phyloP scores from a whole-genome alignment of 2,888 invertebrate genomes.

The Mythimna loreyi region DNA sequence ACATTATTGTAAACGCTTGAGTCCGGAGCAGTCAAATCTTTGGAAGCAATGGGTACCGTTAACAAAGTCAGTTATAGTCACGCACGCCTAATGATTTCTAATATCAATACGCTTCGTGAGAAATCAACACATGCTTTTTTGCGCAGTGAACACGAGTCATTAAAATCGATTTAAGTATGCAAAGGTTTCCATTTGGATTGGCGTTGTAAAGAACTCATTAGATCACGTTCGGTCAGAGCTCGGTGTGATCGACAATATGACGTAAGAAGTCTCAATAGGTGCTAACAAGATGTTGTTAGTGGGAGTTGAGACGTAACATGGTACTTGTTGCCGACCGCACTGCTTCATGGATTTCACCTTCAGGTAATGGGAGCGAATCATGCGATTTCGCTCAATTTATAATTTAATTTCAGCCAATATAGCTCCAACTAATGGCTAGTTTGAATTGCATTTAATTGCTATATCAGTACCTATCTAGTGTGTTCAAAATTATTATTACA shows the following conservation, averaged over 20 bases:
- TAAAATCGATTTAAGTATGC: slow-evolving; percentile 77
- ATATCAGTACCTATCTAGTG: slow-evolving; percentile 3
- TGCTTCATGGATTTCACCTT: slow-evolving; percentile 81
- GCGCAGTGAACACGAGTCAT: slow-evolving; percentile 74
- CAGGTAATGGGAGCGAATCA: slow-evolving; percentile 75
- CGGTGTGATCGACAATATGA: slow-evolving; percentile 76
- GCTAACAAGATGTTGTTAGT: slow-evolving; percentile 83
- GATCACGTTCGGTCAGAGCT: slow-evolving; percentile 75
- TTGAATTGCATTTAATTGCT: slow-evolving; percentile 28
- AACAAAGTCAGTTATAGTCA: slow-evolving; percentile 67
- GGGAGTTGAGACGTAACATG: slow-evolving; percentile 65
- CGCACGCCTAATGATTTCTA: slow-evolving; percentile 77
- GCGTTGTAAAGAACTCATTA: slow-evolving; percentile 80
- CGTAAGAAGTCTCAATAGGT: slow-evolving; percentile 81
- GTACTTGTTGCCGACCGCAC: slow-evolving; percentile 69
- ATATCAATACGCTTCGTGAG: slow-evolving; percentile 78
- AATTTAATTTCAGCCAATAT: slow-evolving; percentile 71
- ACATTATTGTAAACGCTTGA: slow-evolving; percentile 42
- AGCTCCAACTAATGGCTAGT: slow-evolving; percentile 39
- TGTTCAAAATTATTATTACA: slow-evolving; percentile 6
- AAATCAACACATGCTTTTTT: slow-evolving; percentile 72
- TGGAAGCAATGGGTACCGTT: slow-evolving; percentile 65
- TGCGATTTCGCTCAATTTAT: slow-evolving; percentile 71
- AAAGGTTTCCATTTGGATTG: slow-evolving; percentile 77
- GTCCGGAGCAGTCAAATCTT: slow-evolving; percentile 56